Base-by-base conservation (phyloP, 2,797 vertebrate genomes). In the Liparis tanakae region DNA sequence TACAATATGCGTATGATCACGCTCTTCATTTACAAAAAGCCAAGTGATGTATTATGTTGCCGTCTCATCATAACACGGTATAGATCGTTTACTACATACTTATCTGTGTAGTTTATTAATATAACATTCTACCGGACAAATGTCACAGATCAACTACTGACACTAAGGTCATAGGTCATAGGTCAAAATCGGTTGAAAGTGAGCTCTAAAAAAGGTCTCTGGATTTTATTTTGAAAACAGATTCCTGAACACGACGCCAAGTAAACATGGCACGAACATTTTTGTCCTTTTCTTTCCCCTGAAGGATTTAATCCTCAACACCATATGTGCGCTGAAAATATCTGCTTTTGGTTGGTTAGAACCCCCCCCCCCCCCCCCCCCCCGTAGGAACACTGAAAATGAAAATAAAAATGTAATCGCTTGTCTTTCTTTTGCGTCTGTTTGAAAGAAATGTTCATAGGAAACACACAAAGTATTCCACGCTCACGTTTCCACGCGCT, bases 271-370 rank as follows among this genome's bases (percentile, higher is more conserved):
- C 18, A 41, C 25, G 41, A 20, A 9, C 44, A 25, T 10, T 36
- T 64, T 61, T 68, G 74, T 30, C 25, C n/a, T 30, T 30, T 30
- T 30, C 36, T 12, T 41, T 41, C 2, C 39, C 39, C 39, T 48
- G 25, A 73, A 79, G 30, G 51, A 74, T 64, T 63, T 33, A 70
- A 25, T 55, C 34, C 37, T 9, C 65, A 5, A 48, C 63, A 74
- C 48, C 70, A 71, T 60, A 64, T 63, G 70, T 69, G 43, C 17
- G 67, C 62, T 66, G 44, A 80, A 74, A 75, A 84, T 71, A 86
- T 74, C 59, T 48, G 50, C 20, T 67, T 67, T 4, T 57, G 55
- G 5, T 61, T 14, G 57, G 18, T 30, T 58, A 6, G 66, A 50
- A 54, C 80, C 73, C 54, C 25, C 51, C 22, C 15, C 25, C 30